Conservation (phyloP, 2,888 invertebrate genomes). For the Siphonodentalium dalli region DNA sequence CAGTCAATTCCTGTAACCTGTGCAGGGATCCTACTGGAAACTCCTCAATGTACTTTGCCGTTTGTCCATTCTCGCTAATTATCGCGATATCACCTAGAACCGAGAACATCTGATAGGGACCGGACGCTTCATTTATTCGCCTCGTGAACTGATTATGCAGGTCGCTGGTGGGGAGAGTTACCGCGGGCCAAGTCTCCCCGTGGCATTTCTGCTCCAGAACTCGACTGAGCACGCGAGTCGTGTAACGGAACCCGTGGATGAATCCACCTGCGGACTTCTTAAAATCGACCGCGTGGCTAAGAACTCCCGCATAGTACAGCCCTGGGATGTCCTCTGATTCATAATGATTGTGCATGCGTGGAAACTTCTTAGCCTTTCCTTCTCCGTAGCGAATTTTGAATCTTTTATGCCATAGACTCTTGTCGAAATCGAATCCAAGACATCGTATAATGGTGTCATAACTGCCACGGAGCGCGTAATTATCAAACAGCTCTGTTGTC, state of each 20-base stretch:
- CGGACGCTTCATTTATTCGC: conserved; percentile 66
- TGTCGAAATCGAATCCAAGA: conserved; percentile 66
- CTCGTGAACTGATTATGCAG: conserved; percentile 60
- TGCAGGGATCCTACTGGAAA: conserved; percentile 63
- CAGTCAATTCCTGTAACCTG: conserved; percentile 55
- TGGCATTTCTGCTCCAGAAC: conserved; percentile 65
- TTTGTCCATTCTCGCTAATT: conserved; percentile 51
- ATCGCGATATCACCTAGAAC: conserved; percentile 64
- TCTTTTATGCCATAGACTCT: conserved; percentile 56
- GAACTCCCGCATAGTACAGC: conserved; percentile 64
- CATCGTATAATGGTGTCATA: conserved; percentile 66
- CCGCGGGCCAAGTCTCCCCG: conserved; percentile 62
- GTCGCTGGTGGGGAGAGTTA: conserved; percentile 39
- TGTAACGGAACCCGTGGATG: conserved; percentile 68
- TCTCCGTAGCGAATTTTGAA: conserved; percentile 40
- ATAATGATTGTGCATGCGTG: conserved; percentile 60
- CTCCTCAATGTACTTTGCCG: conserved; percentile 61
- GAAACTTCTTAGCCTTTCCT: conserved; percentile 59
- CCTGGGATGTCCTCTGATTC: conserved; percentile 59
- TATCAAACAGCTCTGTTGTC: conserved; percentile 45
- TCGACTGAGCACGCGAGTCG: conserved; percentile 62
- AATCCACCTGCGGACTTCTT: conserved; percentile 67
- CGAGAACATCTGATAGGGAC: conserved; percentile 67
- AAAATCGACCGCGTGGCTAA: conserved; percentile 66
- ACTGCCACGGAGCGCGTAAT: conserved; percentile 63